A percentile compares a stretch with the other conserved stretches of the same genome.
Conservation (phyloP, 1,140 invertebrate species). For the Lasioglossum baleicum region DNA sequence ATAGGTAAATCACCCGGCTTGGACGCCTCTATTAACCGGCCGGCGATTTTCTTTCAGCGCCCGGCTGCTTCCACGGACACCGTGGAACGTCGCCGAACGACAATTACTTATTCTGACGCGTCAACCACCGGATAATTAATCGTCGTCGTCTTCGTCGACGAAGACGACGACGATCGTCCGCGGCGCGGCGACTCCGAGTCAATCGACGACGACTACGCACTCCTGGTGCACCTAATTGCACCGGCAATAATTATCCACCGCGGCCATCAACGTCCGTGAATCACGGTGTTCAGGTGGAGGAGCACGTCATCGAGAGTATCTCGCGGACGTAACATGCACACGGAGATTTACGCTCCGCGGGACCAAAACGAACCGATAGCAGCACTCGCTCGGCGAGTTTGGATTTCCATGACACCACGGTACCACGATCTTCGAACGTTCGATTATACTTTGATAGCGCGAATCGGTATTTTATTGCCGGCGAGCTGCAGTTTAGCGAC, state of each 20-base stretch:
- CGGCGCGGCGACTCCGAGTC: conserved; percentile 4
- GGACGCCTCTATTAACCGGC: conserved; percentile 40
- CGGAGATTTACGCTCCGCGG: conserved; percentile 13
- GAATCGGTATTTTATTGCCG: not conserved
- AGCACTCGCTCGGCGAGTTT: conserved; percentile 3
- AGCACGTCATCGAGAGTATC: conserved; percentile 25
- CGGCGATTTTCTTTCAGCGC: conserved; percentile 37
- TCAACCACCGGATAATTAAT: conserved; percentile 62
- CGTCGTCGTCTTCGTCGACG: not conserved
- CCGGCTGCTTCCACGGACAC: conserved; percentile 9
- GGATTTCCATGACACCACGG: not conserved
- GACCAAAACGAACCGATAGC: conserved; percentile 6
- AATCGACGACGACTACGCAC: conserved; percentile 7
- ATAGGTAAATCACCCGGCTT: conserved; percentile 57
- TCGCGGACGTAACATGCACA: not conserved
- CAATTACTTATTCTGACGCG: conserved; percentile 61
- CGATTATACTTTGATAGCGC: not conserved
- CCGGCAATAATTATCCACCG: conserved; percentile 42
- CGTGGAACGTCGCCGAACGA: conserved; percentile 29
- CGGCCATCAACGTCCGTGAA: conserved; percentile 30
- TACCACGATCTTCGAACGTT: not conserved
- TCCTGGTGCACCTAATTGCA: conserved; percentile 32
- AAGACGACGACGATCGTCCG: not conserved
- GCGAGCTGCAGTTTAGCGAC: too few relatives aligned
- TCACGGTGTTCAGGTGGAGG: conserved; percentile 12